Conservation (phyloP, 2,113 vertebrate genomes). For the Tetraodon nigroviridis region DNA sequence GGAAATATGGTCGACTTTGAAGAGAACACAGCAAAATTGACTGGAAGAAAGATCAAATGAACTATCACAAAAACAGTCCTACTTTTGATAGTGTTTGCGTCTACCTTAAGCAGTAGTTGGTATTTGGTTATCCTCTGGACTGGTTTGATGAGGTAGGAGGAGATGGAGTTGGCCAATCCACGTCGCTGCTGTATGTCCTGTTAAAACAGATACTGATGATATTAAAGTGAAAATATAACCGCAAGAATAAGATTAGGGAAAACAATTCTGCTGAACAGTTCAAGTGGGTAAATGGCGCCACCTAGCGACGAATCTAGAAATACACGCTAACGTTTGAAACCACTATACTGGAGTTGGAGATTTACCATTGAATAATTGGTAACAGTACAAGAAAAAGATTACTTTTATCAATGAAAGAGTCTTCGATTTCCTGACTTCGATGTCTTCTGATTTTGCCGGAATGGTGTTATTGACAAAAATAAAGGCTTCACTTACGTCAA, state of each 20-base stretch:
- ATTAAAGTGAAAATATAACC: background rate
- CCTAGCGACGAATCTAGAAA: conserved; percentile 32
- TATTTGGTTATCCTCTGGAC: conserved; percentile 99
- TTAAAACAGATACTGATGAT: background rate
- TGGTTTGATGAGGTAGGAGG: conserved; percentile 98
- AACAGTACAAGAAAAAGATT: background rate
- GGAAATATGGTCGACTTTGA: background rate
- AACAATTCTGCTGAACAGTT: background rate
- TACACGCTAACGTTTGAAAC: background rate
- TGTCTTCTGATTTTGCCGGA: too few relatives aligned
- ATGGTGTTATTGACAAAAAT: background rate
- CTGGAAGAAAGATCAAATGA: too few relatives aligned
- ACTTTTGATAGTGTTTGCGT: background rate
- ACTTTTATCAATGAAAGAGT: background rate
- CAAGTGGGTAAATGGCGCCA: conserved; percentile 24
- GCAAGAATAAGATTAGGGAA: background rate
- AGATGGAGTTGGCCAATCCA: conserved; percentile 93
- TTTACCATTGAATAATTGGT: too few relatives aligned
- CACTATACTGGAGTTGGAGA: too few relatives aligned
- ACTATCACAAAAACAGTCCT: too few relatives aligned
- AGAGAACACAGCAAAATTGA: background rate
- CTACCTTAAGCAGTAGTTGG: conserved; percentile 94
- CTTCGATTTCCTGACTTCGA: background rate
- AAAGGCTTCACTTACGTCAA: conserved; percentile 83
- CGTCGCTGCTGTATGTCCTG: conserved; percentile 97